phyloP scores from a whole-genome alignment of 2,888 invertebrate genomes.

The Fabriciana adippe region DNA sequence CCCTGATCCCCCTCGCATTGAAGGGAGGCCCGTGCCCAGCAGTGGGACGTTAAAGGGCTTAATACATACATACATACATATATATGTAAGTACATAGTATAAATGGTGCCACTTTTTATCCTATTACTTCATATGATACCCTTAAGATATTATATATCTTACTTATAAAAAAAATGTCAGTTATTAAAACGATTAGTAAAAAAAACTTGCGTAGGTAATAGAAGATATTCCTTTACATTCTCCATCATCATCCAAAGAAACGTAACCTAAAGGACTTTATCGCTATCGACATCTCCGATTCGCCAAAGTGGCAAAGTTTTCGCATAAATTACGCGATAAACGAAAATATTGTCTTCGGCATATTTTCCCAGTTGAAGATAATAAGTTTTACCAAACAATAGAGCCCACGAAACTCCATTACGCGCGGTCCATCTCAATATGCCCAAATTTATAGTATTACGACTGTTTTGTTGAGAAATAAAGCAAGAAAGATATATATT shows the following conservation, averaged over 20 bases:
- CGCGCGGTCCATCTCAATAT: slow-evolving; percentile 51
- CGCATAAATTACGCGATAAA: slow-evolving; percentile 79
- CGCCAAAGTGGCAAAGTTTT: slow-evolving; percentile 74
- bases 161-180: background rate
- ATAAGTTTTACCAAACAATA: slow-evolving; percentile 69
- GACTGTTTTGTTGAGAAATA: slow-evolving; percentile 15
- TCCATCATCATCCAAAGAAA: slow-evolving; percentile 6
- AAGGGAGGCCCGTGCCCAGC: no score
- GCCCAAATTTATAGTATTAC: slow-evolving; percentile 16
- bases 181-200: background rate
- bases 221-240: background rate
- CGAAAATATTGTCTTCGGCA: slow-evolving; percentile 80
- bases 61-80: no score
- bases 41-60: no score
- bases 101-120: no score
- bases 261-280: slow-evolving; percentile 53
- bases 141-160: no score
- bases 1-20: no score
- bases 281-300: slow-evolving; percentile 67
- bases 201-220: background rate
- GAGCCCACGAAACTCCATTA: slow-evolving; percentile 53
- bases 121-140: no score
- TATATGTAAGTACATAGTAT: no score
- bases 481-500: slow-evolving; percentile 8
- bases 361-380: slow-evolving; percentile 69